Base-by-base conservation (phyloP, 1,140 invertebrate species). In the Asobara japonica region DNA sequence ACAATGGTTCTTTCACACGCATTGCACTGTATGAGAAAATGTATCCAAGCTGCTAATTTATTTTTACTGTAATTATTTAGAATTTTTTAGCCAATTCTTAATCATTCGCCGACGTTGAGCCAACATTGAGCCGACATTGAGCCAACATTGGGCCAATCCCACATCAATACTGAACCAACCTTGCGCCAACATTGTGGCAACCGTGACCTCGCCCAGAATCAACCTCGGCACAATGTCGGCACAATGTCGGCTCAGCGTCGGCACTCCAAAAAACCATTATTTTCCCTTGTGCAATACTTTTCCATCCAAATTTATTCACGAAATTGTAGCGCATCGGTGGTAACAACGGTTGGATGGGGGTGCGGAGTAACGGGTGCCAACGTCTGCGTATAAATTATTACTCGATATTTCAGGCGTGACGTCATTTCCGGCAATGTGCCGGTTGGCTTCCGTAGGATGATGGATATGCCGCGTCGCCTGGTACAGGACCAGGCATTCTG, bases 361-460 rank as follows among this genome's bases (percentile, higher is more conserved):
- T 1, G 33, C 16, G 33, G n/a, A n/a, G 30, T 25, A 69, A 41
- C 77, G 76, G 75, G 78, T 77, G 78, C 79, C 74, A 83, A 84
- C 80, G 80, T 84, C 82, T 83, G 82, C 78, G 76, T 83, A 85
- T 85, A 85, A 85, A 85, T 85, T 84, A 85, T 85, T 85, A 83
- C 83, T 83, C 83, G 82, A 85, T 85, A 83, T 83, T 83, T 84
- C 81, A 84, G 76, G 75, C 79, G 69, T 83, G 79, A 83, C 83
- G 82, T 84, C 83, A 85, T 81, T 83, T 85, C 83, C 83, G 81
- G 83, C 83, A 83, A 85, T 85, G 83, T 85, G 83, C 80, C 82
- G 81, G 79, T 79, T 81, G 83, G 78, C 77, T 83, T 84, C 83
- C 83, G 81, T 72, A 69, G 69, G 83, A 84, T 84, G 83, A 84